These are phyloP conservation scores for Pristionchus entomophagus DNA, from an alignment of 2,888 invertebrate genomes.

Conservation along the genomic window DNA sequence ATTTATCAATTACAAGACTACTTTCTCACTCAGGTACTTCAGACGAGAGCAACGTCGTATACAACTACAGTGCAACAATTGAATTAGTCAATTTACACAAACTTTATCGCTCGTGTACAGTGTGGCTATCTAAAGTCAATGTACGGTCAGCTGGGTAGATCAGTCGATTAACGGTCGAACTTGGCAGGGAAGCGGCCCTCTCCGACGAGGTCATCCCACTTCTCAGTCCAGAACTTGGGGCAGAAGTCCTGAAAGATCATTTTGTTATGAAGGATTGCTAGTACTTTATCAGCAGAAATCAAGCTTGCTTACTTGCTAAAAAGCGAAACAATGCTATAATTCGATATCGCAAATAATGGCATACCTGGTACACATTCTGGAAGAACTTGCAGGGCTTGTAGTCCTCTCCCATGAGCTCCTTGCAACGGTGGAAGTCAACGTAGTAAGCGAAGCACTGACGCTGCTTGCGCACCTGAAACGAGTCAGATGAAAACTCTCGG, in stretches of 20 bases:
- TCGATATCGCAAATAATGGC: not conserved
- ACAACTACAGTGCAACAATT: slow-evolving; percentile 6
- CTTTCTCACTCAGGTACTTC: slow-evolving; percentile 1
- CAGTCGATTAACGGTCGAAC: slow-evolving; percentile 73
- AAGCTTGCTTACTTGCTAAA: too few species aligned
- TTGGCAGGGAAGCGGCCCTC: slow-evolving; percentile 75
- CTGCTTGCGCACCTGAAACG: slow-evolving; percentile 71
- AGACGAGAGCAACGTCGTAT: slow-evolving; percentile 40
- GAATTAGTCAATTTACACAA: slow-evolving; percentile 33
- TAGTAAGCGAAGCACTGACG: slow-evolving; percentile 75
- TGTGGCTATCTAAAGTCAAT: slow-evolving; percentile 38
- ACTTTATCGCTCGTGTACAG: slow-evolving; percentile 45
- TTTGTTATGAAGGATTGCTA: not conserved
- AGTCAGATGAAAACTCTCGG: too few species aligned
- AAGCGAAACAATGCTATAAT: not conserved
- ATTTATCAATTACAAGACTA: slow-evolving; percentile 20
- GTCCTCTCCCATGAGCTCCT: slow-evolving; percentile 75
- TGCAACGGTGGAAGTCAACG: slow-evolving; percentile 75
- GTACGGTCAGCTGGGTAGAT: slow-evolving; percentile 22
- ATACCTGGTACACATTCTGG: slow-evolving; percentile 75
- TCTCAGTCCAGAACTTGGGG: slow-evolving; percentile 75
- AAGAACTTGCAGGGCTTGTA: slow-evolving; percentile 76
- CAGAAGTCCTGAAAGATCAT: slow-evolving; percentile 68
- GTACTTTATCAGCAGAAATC: too few species aligned
- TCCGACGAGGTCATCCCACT: slow-evolving; percentile 75